These are phyloP conservation scores for Philopedon plagiatum DNA, from an alignment of 2,888 invertebrate species.

Conservation along the genomic window DNA sequence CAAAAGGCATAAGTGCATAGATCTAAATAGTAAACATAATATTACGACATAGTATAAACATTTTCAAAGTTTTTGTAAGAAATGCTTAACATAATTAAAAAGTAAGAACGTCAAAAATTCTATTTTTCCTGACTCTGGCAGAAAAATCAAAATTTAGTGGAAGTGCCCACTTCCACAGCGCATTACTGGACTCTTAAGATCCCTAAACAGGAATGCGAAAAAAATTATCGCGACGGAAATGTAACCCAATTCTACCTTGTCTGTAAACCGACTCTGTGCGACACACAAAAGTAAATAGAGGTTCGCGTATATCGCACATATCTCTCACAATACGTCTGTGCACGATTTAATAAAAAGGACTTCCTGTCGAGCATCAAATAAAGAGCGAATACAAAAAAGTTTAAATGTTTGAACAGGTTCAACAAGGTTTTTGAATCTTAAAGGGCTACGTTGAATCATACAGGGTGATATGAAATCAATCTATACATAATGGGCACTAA, in stretches of 20 bases:
- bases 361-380: slow-evolving; percentile 40
- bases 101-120: no score
- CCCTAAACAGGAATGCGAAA: neutral
- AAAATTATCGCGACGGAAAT: slow-evolving; percentile 29
- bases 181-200: no score
- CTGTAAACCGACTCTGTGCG: slow-evolving; percentile 21
- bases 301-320: slow-evolving; percentile 43
- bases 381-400: slow-evolving; percentile 43
- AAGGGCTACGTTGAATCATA: slow-evolving; percentile 21
- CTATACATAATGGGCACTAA: no score
- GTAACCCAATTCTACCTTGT: slow-evolving; percentile 36
- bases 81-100: no score
- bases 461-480: neutral
- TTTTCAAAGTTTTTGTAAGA: no score
- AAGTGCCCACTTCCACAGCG: no score
- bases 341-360: slow-evolving; percentile 45
- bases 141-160: no score
- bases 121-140: no score
- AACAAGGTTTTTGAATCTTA: slow-evolving; percentile 33
- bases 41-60: no score
- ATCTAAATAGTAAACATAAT: no score
- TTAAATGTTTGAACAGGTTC: slow-evolving; percentile 50
- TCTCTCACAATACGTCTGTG: slow-evolving; percentile 42
- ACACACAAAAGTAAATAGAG: slow-evolving; percentile 47
- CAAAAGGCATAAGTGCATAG: no score